Evolutionary conservation across 2,113 vertebrate genomes (phyloP), one percentile per base, ranked within the genome.

Genomic region (Anhinga anhinga): DNA sequence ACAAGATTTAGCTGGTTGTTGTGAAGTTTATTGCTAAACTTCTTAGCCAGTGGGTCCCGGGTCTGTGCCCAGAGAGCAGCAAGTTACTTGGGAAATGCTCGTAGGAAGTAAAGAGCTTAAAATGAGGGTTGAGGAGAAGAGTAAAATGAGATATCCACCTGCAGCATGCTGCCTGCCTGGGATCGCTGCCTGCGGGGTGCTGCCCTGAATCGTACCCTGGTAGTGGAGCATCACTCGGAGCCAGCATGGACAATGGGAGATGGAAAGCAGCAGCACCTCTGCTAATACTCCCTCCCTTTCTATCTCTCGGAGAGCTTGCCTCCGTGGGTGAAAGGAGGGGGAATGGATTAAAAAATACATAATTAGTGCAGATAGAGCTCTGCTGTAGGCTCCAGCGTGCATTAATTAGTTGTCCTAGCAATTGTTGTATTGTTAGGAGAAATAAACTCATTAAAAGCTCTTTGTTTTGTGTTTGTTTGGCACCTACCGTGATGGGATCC

Each of bases 391-490:
- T 89, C 63, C 36, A 61, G 29, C 2, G 10, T 3, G 73, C 15
- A 8, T 86, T 95, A 92, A 91, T 95, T 90, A 95, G 49, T 55
- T 81, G 67, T 93, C 67, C 76, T 80, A 63, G 62, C 42, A 80
- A 86, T 92, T 69, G 56, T 55, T 80, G 66, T 71, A 56, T 92
- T 94, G 86, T 96, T 88, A 42, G 86, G 80, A 76, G 74, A 71
- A 77, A 83, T 23, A 78, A 94, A 47, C 76, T 86, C 86, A 30
- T 94, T 94, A 82, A 44, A 78, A 55, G 81, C 84, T 92, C 49
- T 95, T 94, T 94, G 89, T 88, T 88, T 95, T 32, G 56, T 49
- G 15, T 67, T 67, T 71, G 76, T 79, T 90, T 83, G 80, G 91
- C 49, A 55, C 45, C 66, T 70, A 20, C 74, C 0, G 40, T 18